Evolutionary conservation across 2,113 vertebrate species (phyloP), one percentile per base, ranked within the genome.

Genomic region (Struthidea cinerea): DNA sequence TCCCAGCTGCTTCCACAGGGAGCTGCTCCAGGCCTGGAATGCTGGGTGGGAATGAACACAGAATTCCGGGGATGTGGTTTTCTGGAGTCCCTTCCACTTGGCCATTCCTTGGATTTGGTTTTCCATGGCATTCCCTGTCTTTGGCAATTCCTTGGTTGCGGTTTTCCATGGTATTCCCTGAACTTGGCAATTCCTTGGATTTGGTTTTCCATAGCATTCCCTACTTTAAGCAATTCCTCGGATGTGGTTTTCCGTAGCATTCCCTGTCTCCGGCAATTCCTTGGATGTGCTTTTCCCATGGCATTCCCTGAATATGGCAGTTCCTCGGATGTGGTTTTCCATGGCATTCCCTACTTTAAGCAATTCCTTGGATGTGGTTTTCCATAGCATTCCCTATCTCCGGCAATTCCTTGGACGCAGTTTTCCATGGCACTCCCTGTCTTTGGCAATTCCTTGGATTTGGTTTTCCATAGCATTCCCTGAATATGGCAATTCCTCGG

Each of bases 261-360:
- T 49, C 16, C 16, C 16, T 10, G 2, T 0, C 0, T 3, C 6
- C 18, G 65, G 13, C n/a, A 22, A 11, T 37, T 35, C 47, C 67
- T 16, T 39, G 39, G 27, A 21, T 30, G 4, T 30, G 39, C 9
- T 14, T 64, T 64, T 22, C 28, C 61, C n/a, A n/a, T n/a, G n/a
- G n/a, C n/a, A n/a, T n/a, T n/a, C n/a, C n/a, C n/a, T n/a, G n/a
- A n/a, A n/a, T n/a, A n/a, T n/a, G n/a, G 2, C 28, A n/a, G n/a
- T n/a, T 22, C 56, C 56, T 59, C 35, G 56, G 56, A 35, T 35
- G 9, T 35, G 21, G 56, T 59, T 59, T 35, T 60, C 57, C 23
- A 5, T 35, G 3, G n/a, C 8, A 1, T 14, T 27, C 57, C 35
- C 16, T 12, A 14, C 4, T n/a, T n/a, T n/a, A 39, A 39, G n/a